Base-by-base conservation (phyloP, 2,888 invertebrate species). In the Synergus japonicus region DNA sequence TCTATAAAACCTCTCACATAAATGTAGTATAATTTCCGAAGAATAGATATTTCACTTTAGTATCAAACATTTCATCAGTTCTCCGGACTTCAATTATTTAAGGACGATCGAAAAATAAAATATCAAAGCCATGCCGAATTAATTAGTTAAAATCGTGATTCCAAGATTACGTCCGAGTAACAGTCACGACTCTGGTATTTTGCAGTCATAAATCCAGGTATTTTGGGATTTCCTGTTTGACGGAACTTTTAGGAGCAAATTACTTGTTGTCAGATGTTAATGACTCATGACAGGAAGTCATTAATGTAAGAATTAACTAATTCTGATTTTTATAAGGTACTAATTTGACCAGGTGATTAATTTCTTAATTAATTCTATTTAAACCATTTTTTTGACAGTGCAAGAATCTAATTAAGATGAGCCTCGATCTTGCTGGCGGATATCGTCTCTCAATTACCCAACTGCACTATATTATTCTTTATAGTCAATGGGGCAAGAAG, bases 401-500 rank as follows among this genome's bases (percentile, higher is more conserved):
- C 29, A 73, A 41, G 18, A 58, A 73, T 49, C 54, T 73, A 73
- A 73, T 73, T 73, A 73, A 58, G 37, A 73, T 73, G 54, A 41
- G 29, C 49, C 37, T 73, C n/a, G 37, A 73, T n/a, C 54, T 73
- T 41, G 41, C 54, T 73, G 73, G 41, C 41, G 54, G 54, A 54
- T 73, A 73, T 73, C 54, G 49, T 54, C 54, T 73, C 73, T 73
- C 41, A 73, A 73, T 73, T 73, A 73, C 5, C 73, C 73, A 73
- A 58, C 73, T 37, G 54, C 54, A 73, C 73, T 73, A 73, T 37
- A 73, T 73, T 73, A 73, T 54, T 73, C 37, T 73, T 73, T 73
- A 73, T 73, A 54, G 73, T 37, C 73, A 49, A 73, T 41, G 37
- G 73, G 73, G 73, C 73, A 69, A 54, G 54, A 83, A 82, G 82